Evolutionary conservation across 2,888 invertebrate genomes (phyloP), one percentile per base, ranked within the genome.

Genomic region (Autographa pulchrina): DNA sequence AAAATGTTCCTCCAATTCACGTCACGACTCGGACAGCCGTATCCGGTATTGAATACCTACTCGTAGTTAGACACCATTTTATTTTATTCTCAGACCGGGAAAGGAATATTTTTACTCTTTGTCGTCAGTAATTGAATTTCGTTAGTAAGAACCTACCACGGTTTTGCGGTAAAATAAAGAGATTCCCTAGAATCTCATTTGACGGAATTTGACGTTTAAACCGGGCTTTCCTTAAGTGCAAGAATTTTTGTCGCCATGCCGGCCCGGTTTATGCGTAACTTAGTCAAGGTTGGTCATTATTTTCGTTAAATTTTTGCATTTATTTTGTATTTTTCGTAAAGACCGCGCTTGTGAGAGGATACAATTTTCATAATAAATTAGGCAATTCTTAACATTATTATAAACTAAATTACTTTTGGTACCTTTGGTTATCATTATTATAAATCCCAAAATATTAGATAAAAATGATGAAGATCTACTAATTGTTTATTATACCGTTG

Each of bases 71-170:
- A 86, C 84, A 87, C 85, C 87, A 85, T 90, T 91, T 89, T 90
- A 89, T 90, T 91, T 88, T 86, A 89, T 88, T 86, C 80, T 83
- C 80, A 76, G 83, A 84, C 77, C 74, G 82, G 78, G 72, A 81
- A 85, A 84, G 83, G 85, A 86, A 90, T 88, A 89, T 90, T 91
- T 91, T 91, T 91, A 90, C 89, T 90, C 89, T 91, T 90, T 91
- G 91, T 90, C 88, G 85, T 82, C 82, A 78, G 89, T 91, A 91
- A 91, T 91, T 91, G 91, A 90, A 91, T 91, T 90, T 90, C 83
- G 86, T 88, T 88, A 84, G 87, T 86, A 88, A 85, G 86, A 86
- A 87, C 87, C 83, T 87, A 74, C 84, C 77, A 80, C 74, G 81
- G 84, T 85, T 85, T 85, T 63, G 87, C 76, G 85, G 79, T 73